A percentile compares a stretch with the other conserved stretches of the same genome.
These are phyloP conservation scores for Aelia acuminata DNA, from an alignment of 2,888 invertebrate genomes.

Conservation along the genomic window DNA sequence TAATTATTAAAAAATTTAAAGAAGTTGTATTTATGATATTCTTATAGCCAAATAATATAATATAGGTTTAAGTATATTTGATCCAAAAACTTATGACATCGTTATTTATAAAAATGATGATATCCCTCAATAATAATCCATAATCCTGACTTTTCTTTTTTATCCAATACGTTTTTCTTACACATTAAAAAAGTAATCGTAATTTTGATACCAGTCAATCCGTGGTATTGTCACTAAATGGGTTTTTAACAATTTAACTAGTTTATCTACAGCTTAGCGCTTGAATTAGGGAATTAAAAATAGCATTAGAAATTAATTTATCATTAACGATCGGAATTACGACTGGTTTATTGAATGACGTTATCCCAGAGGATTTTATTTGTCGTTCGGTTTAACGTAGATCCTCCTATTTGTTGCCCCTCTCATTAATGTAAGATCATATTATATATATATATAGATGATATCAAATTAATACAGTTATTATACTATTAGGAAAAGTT, in stretches of 20 bases:
- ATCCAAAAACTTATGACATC: no score
- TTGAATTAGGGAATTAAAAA: not conserved
- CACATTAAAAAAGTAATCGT: not conserved
- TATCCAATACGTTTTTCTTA: not conserved
- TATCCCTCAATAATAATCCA: no score
- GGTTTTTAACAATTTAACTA: not conserved
- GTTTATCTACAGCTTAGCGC: not conserved
- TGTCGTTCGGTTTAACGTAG: not conserved
- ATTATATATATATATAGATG: no score
- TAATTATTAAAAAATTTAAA: no score
- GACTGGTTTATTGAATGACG: not conserved
- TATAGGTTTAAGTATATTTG: no score
- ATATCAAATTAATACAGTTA: no score
- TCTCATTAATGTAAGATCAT: not conserved
- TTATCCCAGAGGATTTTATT: not conserved
- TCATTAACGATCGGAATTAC: not conserved
- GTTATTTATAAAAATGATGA: not conserved
- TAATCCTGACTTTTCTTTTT: no score
- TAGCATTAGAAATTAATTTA: not conserved
- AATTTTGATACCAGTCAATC: not conserved
- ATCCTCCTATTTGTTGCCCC: not conserved
- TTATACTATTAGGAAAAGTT: no score
- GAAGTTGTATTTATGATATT: no score
- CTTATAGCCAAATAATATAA: no score
- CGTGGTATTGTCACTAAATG: not conserved